These are phyloP conservation scores for Rousettus madagascariensis DNA, from an alignment of 2,797 vertebrate species.

Conservation along the genomic window DNA sequence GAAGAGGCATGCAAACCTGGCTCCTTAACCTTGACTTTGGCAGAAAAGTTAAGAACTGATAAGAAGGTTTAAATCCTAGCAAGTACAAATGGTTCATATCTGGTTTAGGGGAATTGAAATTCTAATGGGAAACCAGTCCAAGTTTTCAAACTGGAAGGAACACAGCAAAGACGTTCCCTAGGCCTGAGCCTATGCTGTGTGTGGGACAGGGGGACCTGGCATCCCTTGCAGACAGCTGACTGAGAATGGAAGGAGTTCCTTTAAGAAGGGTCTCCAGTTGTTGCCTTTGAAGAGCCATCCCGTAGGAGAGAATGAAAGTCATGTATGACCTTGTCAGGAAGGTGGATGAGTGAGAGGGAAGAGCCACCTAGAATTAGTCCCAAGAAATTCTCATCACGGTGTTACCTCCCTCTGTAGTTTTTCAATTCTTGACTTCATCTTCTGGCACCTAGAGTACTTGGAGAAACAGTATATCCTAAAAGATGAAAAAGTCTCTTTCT, in stretches of 20 bases:
- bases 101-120: constrained; percentile 44
- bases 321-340: not conserved
- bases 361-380: not conserved
- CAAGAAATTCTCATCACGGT: not conserved
- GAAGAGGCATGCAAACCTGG: constrained; percentile 41
- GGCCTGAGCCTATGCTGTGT: not conserved
- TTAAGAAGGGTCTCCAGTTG: not conserved
- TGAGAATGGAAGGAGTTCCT: not conserved
- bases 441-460: not conserved
- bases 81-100: constrained; percentile 53
- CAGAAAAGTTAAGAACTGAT: constrained; percentile 49
- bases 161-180: not conserved
- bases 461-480: not conserved
- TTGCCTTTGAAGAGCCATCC: not conserved
- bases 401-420: not conserved
- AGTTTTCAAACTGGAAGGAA: constrained; percentile 42
- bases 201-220: not conserved
- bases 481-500: not conserved
- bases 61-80: constrained; percentile 28
- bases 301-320: not conserved
- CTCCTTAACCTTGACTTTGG: constrained; percentile 49
- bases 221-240: not conserved
- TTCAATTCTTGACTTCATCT: not conserved
- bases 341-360: not conserved
- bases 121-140: not conserved